Conservation (phyloP, 2,888 invertebrate species). For the Stenurella melanura region DNA sequence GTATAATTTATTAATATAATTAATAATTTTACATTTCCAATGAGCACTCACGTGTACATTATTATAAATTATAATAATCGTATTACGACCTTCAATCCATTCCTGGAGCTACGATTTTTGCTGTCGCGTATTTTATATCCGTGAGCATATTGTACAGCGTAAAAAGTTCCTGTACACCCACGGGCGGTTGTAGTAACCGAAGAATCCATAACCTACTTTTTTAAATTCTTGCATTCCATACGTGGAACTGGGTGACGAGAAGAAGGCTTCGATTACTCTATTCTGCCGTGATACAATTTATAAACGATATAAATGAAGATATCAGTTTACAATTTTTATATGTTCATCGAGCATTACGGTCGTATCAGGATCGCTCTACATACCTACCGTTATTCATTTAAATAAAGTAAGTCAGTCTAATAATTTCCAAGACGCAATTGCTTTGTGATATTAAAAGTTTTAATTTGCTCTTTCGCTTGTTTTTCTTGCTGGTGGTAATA, state of each 20-base stretch:
- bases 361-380: too few relatives aligned
- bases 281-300: background rate
- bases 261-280: background rate
- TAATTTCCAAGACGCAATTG: too few relatives aligned
- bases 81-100: background rate
- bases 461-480: too few relatives aligned
- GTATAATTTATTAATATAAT: background rate
- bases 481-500: too few relatives aligned
- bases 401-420: too few relatives aligned
- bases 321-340: too few relatives aligned
- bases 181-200: background rate
- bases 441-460: too few relatives aligned
- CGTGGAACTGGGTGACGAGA: conserved; percentile 4
- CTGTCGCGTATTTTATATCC: background rate
- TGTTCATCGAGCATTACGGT: too few relatives aligned
- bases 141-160: background rate
- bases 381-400: too few relatives aligned
- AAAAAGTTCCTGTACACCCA: background rate
- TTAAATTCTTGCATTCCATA: conserved; percentile 14
- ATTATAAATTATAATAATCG: background rate
- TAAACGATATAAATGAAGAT: background rate
- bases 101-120: background rate
- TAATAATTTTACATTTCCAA: background rate
- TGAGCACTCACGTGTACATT: conserved; percentile 4
- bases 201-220: conserved; percentile 13